A percentile compares a stretch with the other conserved stretches of the same genome.
phyloP scores from a whole-genome alignment of 1,140 invertebrate genomes.

The Drosophila gunungcola region DNA sequence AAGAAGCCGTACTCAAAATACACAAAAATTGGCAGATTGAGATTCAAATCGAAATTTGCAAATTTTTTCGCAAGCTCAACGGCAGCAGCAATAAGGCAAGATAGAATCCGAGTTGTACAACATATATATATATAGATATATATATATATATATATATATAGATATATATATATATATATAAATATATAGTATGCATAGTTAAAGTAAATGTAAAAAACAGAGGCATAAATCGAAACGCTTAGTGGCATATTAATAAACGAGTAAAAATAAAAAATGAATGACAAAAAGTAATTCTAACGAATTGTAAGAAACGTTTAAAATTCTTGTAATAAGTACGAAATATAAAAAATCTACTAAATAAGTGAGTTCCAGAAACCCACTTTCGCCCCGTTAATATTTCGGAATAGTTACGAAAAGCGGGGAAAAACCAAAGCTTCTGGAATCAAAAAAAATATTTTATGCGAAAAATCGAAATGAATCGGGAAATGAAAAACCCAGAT shows the following conservation, averaged over 20 bases:
- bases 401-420: slow-evolving; percentile 20
- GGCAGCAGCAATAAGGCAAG: slow-evolving; percentile 38
- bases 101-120: slow-evolving; percentile 67
- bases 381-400: slow-evolving; percentile 15
- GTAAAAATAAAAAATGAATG: slow-evolving; percentile 24
- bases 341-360: slow-evolving; percentile 24
- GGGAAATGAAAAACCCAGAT: slow-evolving; percentile 16
- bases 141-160: slow-evolving; percentile 34
- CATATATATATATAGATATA: too few relatives aligned
- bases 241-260: slow-evolving; percentile 41
- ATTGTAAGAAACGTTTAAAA: slow-evolving; percentile 33
- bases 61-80: slow-evolving; percentile 37
- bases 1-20: slow-evolving; percentile 7
- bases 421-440: slow-evolving; percentile 32
- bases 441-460: slow-evolving; percentile 58
- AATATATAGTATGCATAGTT: slow-evolving; percentile 61
- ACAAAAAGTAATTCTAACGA: slow-evolving; percentile 41
- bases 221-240: slow-evolving; percentile 46
- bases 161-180: slow-evolving; percentile 30
- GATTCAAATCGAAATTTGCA: slow-evolving; percentile 18
- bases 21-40: slow-evolving; percentile 12
- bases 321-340: slow-evolving; percentile 42
- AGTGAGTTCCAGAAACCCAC: slow-evolving; percentile 42
- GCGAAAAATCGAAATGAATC: slow-evolving; percentile 28
- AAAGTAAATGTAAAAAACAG: slow-evolving; percentile 67